A percentile compares a stretch with the other conserved stretches of the same genome.
Evolutionary conservation across 2,797 vertebrate genomes (phyloP).

Genomic region (Okamejei kenojei): DNA sequence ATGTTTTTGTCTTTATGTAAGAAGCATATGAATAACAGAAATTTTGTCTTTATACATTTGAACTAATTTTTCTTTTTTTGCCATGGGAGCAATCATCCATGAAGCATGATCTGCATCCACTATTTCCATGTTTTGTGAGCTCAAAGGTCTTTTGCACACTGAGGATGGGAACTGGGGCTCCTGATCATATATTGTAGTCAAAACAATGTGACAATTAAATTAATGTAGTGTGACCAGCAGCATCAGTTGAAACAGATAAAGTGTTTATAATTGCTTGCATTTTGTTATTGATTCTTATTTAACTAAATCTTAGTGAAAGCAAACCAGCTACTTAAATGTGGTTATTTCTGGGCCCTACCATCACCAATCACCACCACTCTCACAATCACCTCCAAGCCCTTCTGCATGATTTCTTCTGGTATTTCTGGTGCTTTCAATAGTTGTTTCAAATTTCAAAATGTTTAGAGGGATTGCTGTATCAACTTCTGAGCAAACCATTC

Average conservation of each 20-base stretch:
- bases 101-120: neutral
- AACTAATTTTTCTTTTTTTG: neutral
- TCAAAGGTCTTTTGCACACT: neutral
- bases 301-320: neutral
- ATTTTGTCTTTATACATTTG: neutral
- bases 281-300: neutral
- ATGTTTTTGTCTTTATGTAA: conserved; percentile 27
- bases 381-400: neutral
- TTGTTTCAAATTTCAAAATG: no score
- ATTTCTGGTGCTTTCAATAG: no score
- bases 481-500: no score
- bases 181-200: neutral
- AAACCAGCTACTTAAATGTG: neutral
- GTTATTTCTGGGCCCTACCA: no score
- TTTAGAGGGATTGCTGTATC: no score
- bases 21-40: conserved; percentile 4
- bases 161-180: neutral
- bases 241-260: neutral
- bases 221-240: neutral
- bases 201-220: neutral
- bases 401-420: no score
- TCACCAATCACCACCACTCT: neutral
- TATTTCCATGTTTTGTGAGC: neutral
- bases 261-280: neutral
- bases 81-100: neutral